A percentile compares a stretch with the other conserved stretches of the same genome.
phyloP scores from a whole-genome alignment of 2,888 invertebrate species.

The Octodonta nipae region DNA sequence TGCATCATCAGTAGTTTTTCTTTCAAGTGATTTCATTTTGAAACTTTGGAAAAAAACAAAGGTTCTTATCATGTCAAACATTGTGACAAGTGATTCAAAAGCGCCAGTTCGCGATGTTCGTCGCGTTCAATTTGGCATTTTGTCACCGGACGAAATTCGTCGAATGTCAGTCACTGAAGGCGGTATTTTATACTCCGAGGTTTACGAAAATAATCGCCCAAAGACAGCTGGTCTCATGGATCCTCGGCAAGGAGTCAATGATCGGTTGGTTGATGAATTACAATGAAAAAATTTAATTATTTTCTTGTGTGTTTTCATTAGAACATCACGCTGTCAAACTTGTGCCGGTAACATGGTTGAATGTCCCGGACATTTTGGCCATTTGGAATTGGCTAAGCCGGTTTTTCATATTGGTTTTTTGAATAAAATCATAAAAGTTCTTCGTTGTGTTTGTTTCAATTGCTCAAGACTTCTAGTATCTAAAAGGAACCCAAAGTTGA shows the following conservation, averaged over 20 bases:
- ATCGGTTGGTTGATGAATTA: too few relatives aligned
- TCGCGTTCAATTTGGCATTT: too few relatives aligned
- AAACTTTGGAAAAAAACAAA: too few relatives aligned
- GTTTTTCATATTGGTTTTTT: constrained; percentile 97
- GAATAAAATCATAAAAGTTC: constrained; percentile 89
- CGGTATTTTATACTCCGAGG: constrained; percentile 91
- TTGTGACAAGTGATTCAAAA: too few relatives aligned
- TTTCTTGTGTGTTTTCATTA: too few relatives aligned
- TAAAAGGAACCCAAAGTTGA: constrained; percentile 79
- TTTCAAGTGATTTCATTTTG: too few relatives aligned
- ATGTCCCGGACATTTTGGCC: constrained; percentile 98
- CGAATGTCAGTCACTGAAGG: constrained; percentile 97
- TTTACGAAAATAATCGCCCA: constrained; percentile 95
- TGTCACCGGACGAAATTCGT: too few relatives aligned
- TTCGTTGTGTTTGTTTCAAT: constrained; percentile 98
- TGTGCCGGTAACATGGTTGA: constrained; percentile 97
- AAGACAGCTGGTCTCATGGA: constrained; percentile 98
- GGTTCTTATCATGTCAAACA: too few relatives aligned
- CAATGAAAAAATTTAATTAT: too few relatives aligned
- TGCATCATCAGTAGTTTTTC: too few relatives aligned
- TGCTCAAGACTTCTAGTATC: constrained; percentile 88
- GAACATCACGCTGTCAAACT: constrained; percentile 84
- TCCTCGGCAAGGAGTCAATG: constrained; percentile 94
- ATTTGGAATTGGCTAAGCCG: constrained; percentile 94
- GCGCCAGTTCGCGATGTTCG: too few relatives aligned